Conservation (phyloP, 2,113 vertebrate species). For the Corythaixoides concolor region DNA sequence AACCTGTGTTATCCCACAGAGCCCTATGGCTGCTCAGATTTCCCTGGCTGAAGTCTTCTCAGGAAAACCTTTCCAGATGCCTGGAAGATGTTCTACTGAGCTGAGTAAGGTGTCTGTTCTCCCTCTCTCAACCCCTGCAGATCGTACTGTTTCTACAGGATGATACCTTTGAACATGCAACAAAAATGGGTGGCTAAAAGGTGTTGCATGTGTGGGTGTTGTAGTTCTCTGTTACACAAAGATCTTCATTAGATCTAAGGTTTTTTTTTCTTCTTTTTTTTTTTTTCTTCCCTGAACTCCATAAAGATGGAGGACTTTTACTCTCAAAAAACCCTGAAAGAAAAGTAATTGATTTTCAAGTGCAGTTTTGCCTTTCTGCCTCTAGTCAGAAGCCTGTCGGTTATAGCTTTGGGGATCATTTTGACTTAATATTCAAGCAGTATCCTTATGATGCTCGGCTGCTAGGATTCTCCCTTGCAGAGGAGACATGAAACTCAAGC, state of each 20-base stretch:
- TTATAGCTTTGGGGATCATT: not conserved
- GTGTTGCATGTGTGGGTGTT: not conserved
- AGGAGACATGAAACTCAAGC: not conserved
- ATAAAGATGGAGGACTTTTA: not conserved
- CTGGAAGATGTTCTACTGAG: not conserved
- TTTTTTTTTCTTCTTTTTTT: no score
- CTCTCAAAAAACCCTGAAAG: not conserved
- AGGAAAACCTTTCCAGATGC: not conserved
- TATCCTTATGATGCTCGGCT: not conserved
- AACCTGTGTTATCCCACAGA: not conserved
- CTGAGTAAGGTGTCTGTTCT: not conserved
- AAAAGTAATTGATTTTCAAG: not conserved
- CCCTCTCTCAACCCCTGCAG: not conserved
- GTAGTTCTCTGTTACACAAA: not conserved
- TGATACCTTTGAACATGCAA: not conserved
- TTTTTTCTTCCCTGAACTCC: not conserved
- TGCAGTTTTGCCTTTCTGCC: not conserved
- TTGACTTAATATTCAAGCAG: not conserved
- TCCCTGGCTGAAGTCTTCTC: not conserved
- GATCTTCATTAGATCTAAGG: not conserved
- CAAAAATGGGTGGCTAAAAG: not conserved
- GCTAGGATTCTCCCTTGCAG: not conserved
- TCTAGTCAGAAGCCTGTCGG: not conserved
- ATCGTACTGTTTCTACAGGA: constrained; percentile 13
- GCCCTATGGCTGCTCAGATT: not conserved